Evolutionary conservation across 2,797 vertebrate genomes (phyloP), one percentile per base, ranked within the genome.

Genomic region (Halcyon chelicuti): DNA sequence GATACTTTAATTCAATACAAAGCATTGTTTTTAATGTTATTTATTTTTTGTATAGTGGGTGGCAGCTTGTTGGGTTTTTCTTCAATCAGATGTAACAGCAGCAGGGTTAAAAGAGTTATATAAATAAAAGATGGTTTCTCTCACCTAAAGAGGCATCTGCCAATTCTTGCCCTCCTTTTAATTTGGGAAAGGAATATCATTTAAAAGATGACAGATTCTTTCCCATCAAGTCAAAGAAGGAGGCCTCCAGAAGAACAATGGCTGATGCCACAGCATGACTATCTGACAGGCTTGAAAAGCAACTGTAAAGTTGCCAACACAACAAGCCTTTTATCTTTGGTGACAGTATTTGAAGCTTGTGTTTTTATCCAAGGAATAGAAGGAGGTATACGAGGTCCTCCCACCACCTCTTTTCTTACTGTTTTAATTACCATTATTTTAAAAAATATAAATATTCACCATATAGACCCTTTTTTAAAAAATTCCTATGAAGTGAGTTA

Each of bases 321-420:
- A 95, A 96, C 81, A 91, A 94, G 83, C 66, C 75, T 97, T 97
- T 97, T 86, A 96, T 97, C 91, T 95, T 92, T 92, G 87, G 88
- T 88, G 67, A 79, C 94, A 92, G 62, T 90, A 96, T 89, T 95
- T 83, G 92, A 95, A 95, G 86, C 58, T 80, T 97, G 67, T 95
- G 93, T 92, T 95, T 96, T 96, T 90, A 97, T 95, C 95, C 96
- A 95, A 97, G 76, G 55, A 52, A 71, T 39, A 65, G 39, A 54
- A 95, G 25, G 47, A 91, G 33, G 35, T 95, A 68, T 62, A 76
- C 28, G 29, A 72, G 90, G 74, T 89, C 93, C 63, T 83, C 83
- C 58, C 39, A 89, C 80, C 62, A 95, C 47, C 61, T 82, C 86
- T 85, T 94, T 87, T 91, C 66, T 81, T 92, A 77, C 39, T 58